Evolutionary conservation across 2,113 vertebrate genomes (phyloP).

Genomic region (Uria aalge): DNA sequence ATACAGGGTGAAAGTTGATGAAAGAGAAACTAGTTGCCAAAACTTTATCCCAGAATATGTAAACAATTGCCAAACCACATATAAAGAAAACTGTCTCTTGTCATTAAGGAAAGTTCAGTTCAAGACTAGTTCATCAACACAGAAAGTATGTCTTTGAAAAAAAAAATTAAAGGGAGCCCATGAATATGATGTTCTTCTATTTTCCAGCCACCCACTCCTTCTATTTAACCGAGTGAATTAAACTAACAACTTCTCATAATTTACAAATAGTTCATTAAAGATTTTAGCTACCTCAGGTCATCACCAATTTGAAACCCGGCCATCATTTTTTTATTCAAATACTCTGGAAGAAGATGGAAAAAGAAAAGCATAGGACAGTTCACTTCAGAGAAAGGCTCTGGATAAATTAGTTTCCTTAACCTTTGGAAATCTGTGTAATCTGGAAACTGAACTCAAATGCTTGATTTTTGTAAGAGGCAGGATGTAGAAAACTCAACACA

Average conservation of each 20-base stretch:
- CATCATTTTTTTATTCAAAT: slow-evolving; percentile 56
- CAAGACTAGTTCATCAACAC: slow-evolving; percentile 2
- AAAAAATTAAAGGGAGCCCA: background rate
- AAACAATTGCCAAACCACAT: background rate
- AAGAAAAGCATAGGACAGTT: background rate
- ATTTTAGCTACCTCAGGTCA: slow-evolving; percentile 57
- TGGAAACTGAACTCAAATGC: slow-evolving; percentile 31
- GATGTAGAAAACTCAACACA: background rate
- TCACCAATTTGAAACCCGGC: slow-evolving; percentile 51
- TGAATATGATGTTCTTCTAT: background rate
- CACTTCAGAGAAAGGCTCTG: background rate
- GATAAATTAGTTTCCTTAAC: background rate
- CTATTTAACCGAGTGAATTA: slow-evolving; percentile 57
- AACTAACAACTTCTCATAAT: slow-evolving; percentile 55
- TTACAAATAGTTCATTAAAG: slow-evolving; percentile 62
- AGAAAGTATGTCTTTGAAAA: background rate
- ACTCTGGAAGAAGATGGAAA: background rate
- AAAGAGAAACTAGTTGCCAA: background rate
- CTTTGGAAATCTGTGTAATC: background rate
- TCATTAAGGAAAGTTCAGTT: background rate
- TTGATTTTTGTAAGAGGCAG: background rate
- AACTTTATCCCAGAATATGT: background rate
- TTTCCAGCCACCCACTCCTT: slow-evolving; percentile 36
- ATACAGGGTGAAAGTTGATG: background rate
- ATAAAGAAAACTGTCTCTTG: background rate